These are phyloP conservation scores for Tachysurus vachellii DNA, from an alignment of 2,113 vertebrate genomes.

Conservation along the genomic window DNA sequence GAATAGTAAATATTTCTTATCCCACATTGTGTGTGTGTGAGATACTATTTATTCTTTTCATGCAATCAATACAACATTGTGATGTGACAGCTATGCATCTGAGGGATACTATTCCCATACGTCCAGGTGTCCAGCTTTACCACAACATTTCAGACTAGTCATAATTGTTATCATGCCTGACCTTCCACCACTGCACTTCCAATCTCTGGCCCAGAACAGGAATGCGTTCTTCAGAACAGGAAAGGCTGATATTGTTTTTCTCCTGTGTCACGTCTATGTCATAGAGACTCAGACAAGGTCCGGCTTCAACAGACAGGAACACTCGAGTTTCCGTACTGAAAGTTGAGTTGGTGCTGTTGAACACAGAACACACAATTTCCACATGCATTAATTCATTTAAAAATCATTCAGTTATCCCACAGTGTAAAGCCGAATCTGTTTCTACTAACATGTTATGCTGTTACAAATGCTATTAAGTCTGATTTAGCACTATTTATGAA, in stretches of 20 bases:
- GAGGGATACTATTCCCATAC: background rate
- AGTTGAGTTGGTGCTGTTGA: background rate
- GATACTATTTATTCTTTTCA: background rate
- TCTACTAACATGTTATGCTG: background rate
- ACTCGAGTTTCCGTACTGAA: background rate
- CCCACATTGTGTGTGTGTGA: background rate
- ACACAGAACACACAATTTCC: background rate
- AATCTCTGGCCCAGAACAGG: background rate
- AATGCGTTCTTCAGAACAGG: background rate
- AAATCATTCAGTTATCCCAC: background rate
- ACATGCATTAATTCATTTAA: background rate
- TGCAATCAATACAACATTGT: background rate
- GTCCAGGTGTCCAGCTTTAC: background rate
- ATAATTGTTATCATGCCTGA: background rate
- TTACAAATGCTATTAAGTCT: background rate
- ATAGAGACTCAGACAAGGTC: constrained; percentile 4
- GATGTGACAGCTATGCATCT: background rate
- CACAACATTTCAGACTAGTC: background rate
- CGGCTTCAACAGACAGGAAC: background rate
- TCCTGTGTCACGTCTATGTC: background rate
- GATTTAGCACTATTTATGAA: background rate
- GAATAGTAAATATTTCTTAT: background rate
- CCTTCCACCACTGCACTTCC: constrained; percentile 39
- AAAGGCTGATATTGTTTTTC: background rate
- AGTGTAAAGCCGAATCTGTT: background rate